These are phyloP conservation scores for Hesperia comma DNA, from an alignment of 2,888 invertebrate species.

Conservation along the genomic window DNA sequence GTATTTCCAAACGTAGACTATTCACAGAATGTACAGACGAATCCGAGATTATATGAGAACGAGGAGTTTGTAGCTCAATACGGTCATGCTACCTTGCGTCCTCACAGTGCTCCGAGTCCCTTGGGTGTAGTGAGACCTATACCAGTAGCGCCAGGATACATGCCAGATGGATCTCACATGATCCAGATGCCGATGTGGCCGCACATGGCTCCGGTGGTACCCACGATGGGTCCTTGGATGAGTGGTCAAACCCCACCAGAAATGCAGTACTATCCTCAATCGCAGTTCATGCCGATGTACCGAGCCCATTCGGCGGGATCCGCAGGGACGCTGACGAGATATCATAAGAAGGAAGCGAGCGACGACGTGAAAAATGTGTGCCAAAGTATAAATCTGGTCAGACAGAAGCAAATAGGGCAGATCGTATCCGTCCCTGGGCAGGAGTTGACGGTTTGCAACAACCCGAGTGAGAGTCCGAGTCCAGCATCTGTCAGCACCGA, in stretches of 20 bases:
- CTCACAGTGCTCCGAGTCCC: constrained; percentile 72
- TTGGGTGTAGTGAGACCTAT: constrained; percentile 68
- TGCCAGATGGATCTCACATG: constrained; percentile 68
- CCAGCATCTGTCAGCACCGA: constrained; percentile 77
- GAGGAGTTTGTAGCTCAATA: constrained; percentile 70
- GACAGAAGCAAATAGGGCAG: constrained; percentile 80
- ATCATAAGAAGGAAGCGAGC: constrained; percentile 68
- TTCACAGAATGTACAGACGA: constrained; percentile 51
- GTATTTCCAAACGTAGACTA: constrained; percentile 74
- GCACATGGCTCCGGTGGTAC: constrained; percentile 69
- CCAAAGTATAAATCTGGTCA: constrained; percentile 82
- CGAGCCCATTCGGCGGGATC: constrained; percentile 77
- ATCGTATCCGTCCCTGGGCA: constrained; percentile 76
- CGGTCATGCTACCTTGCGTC: constrained; percentile 66
- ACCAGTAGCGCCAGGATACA: constrained; percentile 62
- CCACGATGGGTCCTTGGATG: constrained; percentile 71
- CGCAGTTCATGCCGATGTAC: constrained; percentile 76
- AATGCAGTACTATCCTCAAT: constrained; percentile 77
- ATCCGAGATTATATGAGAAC: constrained; percentile 66
- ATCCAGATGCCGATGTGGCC: constrained; percentile 77
- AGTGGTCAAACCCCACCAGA: constrained; percentile 68
- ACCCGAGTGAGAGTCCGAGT: constrained; percentile 72
- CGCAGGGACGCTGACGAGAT: constrained; percentile 76
- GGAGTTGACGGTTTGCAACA: constrained; percentile 77
- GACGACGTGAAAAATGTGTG: constrained; percentile 75